These are phyloP conservation scores for Xanthorhoe designata DNA, from an alignment of 2,888 invertebrate genomes.

Conservation along the genomic window DNA sequence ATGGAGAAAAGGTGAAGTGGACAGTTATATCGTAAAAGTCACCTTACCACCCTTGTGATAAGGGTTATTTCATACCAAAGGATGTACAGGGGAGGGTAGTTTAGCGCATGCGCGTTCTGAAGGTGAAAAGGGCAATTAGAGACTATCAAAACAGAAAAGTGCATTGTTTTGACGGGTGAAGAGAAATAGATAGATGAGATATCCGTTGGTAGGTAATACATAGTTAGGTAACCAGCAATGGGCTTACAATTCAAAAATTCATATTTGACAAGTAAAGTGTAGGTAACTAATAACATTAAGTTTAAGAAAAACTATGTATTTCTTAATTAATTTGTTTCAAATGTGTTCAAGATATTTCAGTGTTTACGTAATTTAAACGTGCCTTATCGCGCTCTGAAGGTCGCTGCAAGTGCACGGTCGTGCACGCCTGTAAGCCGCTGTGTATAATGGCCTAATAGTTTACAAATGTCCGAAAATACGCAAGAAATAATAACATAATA, in stretches of 20 bases:
- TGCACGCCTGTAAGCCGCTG: neutral
- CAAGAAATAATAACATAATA: neutral
- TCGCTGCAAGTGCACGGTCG: constrained; percentile 29
- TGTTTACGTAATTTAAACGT: constrained; percentile 16
- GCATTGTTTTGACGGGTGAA: neutral
- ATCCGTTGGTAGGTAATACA: neutral
- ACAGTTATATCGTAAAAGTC: neutral
- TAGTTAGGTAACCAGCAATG: too few species aligned
- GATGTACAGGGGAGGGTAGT: neutral
- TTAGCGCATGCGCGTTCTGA: constrained; percentile 13
- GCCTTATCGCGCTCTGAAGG: constrained; percentile 32
- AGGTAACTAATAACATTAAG: too few species aligned
- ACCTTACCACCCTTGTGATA: constrained; percentile 6
- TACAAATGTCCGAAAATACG: neutral
- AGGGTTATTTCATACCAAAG: constrained; percentile 9
- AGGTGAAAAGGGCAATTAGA: neutral
- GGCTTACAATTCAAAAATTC: too few species aligned
- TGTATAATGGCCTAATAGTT: neutral
- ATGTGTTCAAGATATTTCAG: neutral
- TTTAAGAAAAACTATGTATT: too few species aligned
- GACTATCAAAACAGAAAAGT: neutral
- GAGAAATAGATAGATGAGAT: neutral
- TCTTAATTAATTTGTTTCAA: neutral
- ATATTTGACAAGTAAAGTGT: too few species aligned
- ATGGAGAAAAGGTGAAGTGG: neutral